These are phyloP conservation scores for Parapsyche elsis DNA, from an alignment of 1,140 invertebrate genomes.

Conservation along the genomic window DNA sequence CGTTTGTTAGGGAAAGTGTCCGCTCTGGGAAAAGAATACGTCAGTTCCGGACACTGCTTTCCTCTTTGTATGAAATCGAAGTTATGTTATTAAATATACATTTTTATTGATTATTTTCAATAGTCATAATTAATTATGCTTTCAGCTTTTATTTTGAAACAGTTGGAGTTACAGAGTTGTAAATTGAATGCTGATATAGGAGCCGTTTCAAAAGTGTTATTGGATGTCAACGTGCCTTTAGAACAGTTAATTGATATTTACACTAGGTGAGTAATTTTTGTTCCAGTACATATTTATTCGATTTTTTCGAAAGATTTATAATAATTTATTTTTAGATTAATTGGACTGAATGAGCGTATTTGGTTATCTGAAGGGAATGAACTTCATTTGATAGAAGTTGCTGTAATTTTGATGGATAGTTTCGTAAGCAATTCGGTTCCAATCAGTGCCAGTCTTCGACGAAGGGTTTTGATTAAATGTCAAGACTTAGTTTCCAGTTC, in stretches of 20 bases:
- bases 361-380: slow-evolving; percentile 83
- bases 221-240: slow-evolving; percentile 76
- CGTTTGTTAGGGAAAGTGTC: slow-evolving; percentile 80
- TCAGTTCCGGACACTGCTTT: slow-evolving; percentile 79
- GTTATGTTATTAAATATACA: slow-evolving; percentile 8
- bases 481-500: slow-evolving; percentile 76
- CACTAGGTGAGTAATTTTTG: slow-evolving; percentile 66
- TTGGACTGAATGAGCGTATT: slow-evolving; percentile 78
- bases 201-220: slow-evolving; percentile 75
- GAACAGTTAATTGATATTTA: slow-evolving; percentile 80
- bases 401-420: slow-evolving; percentile 73
- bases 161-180: slow-evolving; percentile 80
- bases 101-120: not conserved
- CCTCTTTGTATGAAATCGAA: slow-evolving; percentile 71
- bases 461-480: slow-evolving; percentile 73
- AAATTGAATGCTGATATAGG: slow-evolving; percentile 74
- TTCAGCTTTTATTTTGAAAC: slow-evolving; percentile 77
- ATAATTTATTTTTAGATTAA: slow-evolving; percentile 68
- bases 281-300: not conserved
- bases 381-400: slow-evolving; percentile 78
- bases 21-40: slow-evolving; percentile 77
- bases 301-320: slow-evolving; percentile 30
- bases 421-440: slow-evolving; percentile 68
- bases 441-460: slow-evolving; percentile 67
- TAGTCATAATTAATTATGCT: slow-evolving; percentile 55